Percentiles rank a stretch among this genome's conserved stretches.
Evolutionary conservation across 2,888 invertebrate genomes (phyloP).

Genomic region (Acleris holmiana): DNA sequence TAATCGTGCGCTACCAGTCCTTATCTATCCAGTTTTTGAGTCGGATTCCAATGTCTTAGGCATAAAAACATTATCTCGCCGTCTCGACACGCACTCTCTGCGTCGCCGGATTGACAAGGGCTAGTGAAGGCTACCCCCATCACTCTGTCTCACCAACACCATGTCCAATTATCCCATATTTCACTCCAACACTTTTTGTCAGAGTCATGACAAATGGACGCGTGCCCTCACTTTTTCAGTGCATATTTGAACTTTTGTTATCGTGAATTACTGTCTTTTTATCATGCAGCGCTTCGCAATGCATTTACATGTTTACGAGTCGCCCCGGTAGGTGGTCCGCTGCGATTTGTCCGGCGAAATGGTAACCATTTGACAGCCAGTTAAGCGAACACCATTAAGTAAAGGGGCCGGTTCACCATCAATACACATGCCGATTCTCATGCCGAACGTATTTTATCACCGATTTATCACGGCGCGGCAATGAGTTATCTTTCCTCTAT

Average conservation of each 20-base stretch:
- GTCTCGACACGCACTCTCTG: constrained; percentile 31
- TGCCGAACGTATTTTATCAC: constrained; percentile 61
- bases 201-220: constrained; percentile 30
- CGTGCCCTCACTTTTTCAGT: constrained; percentile 41
- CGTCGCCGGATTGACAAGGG: constrained; percentile 20
- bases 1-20: constrained; percentile 25
- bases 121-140: constrained; percentile 13
- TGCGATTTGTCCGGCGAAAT: constrained; percentile 72
- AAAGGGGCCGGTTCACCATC: constrained; percentile 57
- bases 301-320: constrained; percentile 77
- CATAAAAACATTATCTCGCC: constrained; percentile 30
- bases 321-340: constrained; percentile 72
- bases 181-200: constrained; percentile 29
- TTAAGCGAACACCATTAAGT: constrained; percentile 71
- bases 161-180: constrained; percentile 35
- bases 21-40: constrained; percentile 24
- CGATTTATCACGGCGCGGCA: constrained; percentile 61
- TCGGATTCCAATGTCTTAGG: constrained; percentile 22
- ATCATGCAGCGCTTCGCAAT: constrained; percentile 60
- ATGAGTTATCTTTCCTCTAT: constrained; percentile 66
- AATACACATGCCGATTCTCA: constrained; percentile 57
- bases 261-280: constrained; percentile 51
- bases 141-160: constrained; percentile 13
- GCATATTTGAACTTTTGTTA: constrained; percentile 49
- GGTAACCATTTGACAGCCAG: constrained; percentile 70